Evolutionary conservation across 2,113 vertebrate genomes (phyloP).

Genomic region (Antechinus flavipes): DNA sequence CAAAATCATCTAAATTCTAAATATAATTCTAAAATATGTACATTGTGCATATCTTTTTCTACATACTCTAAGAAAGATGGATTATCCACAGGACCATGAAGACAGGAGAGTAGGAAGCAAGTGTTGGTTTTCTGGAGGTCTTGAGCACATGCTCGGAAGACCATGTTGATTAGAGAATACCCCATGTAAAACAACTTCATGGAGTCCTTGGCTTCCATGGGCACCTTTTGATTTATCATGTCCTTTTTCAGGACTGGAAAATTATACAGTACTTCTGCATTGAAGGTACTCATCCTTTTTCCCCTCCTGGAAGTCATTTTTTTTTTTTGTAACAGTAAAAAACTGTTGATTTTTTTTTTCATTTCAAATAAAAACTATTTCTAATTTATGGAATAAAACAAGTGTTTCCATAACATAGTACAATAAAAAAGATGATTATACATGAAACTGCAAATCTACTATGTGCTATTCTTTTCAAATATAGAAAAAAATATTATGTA

Average conservation of each 20-base stretch:
- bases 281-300: slow-evolving; percentile 6
- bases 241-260: slow-evolving; percentile 53
- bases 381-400: not conserved
- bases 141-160: slow-evolving; percentile 44
- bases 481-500: not conserved
- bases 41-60: slow-evolving; percentile 14
- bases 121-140: slow-evolving; percentile 50
- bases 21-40: not conserved
- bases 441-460: not conserved
- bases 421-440: not conserved
- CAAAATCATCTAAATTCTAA: not conserved
- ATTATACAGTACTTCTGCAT: not conserved
- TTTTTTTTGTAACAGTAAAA: not conserved
- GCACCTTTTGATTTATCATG: slow-evolving; percentile 65
- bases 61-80: slow-evolving; percentile 39
- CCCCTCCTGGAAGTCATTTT: not conserved
- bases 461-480: not conserved
- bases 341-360: not conserved
- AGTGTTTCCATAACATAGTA: not conserved
- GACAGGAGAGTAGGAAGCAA: slow-evolving; percentile 25
- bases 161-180: slow-evolving; percentile 24
- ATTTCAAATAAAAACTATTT: no score
- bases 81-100: slow-evolving; percentile 54
- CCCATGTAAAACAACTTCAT: slow-evolving; percentile 57
- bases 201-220: slow-evolving; percentile 43